phyloP scores from a whole-genome alignment of 2,888 invertebrate genomes.

The Oegoconia quadripuncta region DNA sequence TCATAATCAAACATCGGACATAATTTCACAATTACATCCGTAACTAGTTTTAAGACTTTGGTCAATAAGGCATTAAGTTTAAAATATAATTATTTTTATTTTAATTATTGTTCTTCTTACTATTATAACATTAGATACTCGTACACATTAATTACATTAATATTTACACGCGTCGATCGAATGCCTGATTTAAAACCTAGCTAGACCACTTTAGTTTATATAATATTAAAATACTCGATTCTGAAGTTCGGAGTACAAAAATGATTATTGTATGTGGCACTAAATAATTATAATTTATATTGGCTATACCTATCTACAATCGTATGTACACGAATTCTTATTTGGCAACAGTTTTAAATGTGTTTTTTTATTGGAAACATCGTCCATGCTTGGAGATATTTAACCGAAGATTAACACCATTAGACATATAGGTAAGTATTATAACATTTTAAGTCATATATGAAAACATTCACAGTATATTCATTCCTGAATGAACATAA shows the following conservation, averaged over 20 bases:
- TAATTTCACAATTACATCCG: constrained; percentile 62
- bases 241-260: constrained; percentile 50
- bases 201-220: constrained; percentile 20
- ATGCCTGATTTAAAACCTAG: constrained; percentile 22
- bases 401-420: no score
- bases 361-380: not conserved
- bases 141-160: constrained; percentile 59
- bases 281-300: constrained; percentile 38
- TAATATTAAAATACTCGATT: constrained; percentile 32
- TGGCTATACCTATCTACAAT: constrained; percentile 61
- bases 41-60: constrained; percentile 79
- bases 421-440: no score
- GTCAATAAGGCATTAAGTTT: constrained; percentile 80
- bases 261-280: constrained; percentile 54
- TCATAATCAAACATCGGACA: constrained; percentile 63
- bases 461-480: no score
- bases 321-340: constrained; percentile 55
- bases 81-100: constrained; percentile 69
- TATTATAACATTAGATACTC: constrained; percentile 68
- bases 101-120: constrained; percentile 78
- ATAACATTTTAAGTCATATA: no score
- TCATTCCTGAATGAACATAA: no score
- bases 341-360: constrained; percentile 54
- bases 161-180: constrained; percentile 57
- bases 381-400: no score